A percentile compares a stretch with the other conserved stretches of the same genome.
These are phyloP conservation scores for Tipula confusa DNA, from an alignment of 2,888 invertebrate species.

Conservation along the genomic window DNA sequence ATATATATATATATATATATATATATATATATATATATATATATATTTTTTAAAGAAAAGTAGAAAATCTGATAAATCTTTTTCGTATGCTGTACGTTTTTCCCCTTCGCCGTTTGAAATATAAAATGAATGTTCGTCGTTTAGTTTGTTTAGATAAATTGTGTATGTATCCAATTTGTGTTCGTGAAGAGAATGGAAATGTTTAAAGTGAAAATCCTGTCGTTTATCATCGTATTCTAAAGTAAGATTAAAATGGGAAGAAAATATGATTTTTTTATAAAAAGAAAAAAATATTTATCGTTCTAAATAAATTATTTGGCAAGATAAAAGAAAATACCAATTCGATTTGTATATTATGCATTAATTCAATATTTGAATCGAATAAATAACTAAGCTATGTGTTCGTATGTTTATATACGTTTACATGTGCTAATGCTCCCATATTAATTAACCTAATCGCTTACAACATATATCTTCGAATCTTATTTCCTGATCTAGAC, in stretches of 20 bases:
- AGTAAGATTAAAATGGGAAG: background rate
- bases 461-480: background rate
- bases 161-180: background rate
- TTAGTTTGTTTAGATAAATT: background rate
- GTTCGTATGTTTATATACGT: background rate
- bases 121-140: background rate
- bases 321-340: background rate
- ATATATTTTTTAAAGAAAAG: background rate
- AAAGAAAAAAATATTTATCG: background rate
- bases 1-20: background rate
- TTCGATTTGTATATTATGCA: background rate
- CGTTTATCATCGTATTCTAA: background rate
- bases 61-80: background rate
- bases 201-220: constrained; percentile 3
- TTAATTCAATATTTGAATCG: background rate
- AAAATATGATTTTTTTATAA: background rate
- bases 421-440: no score
- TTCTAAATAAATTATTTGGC: background rate
- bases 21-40: background rate
- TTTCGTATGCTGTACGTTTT: background rate
- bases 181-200: background rate
- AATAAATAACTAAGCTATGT: background rate
- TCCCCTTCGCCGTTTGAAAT: background rate
- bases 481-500: background rate
- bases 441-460: background rate